These are phyloP conservation scores for Cotesia glomerata DNA, from an alignment of 1,140 invertebrate genomes.

Conservation along the genomic window DNA sequence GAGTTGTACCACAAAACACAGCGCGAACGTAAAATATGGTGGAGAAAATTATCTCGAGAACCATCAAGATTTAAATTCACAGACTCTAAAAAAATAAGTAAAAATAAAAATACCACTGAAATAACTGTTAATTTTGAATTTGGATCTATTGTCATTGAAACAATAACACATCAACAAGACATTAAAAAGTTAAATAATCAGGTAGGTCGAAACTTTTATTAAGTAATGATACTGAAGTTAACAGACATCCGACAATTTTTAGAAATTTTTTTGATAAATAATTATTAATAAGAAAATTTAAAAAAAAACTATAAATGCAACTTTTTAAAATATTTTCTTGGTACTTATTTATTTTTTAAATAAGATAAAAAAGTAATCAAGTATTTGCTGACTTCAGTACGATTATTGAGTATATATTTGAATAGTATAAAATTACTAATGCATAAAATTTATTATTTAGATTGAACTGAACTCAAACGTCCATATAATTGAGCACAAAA, in stretches of 20 bases:
- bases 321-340: no score
- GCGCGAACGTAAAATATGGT: slow-evolving; percentile 79
- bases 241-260: no score
- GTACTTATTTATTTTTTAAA: no score
- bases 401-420: no score
- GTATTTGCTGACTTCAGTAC: no score
- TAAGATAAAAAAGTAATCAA: no score
- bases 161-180: slow-evolving; percentile 47
- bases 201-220: slow-evolving; percentile 40
- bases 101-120: slow-evolving; percentile 56
- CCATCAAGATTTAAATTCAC: slow-evolving; percentile 50
- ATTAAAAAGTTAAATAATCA: slow-evolving; percentile 42
- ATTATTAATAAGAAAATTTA: no score
- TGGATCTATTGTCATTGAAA: slow-evolving; percentile 51
- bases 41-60: slow-evolving; percentile 67
- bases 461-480: slow-evolving; percentile 50
- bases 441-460: slow-evolving; percentile 65
- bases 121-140: slow-evolving; percentile 55
- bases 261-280: no score
- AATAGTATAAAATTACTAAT: neutral
- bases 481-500: slow-evolving; percentile 63
- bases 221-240: neutral
- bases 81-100: slow-evolving; percentile 46
- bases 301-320: no score
- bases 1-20: slow-evolving; percentile 73